Evolutionary conservation across 2,888 invertebrate genomes (phyloP).

Genomic region (Piscicola geometra): DNA sequence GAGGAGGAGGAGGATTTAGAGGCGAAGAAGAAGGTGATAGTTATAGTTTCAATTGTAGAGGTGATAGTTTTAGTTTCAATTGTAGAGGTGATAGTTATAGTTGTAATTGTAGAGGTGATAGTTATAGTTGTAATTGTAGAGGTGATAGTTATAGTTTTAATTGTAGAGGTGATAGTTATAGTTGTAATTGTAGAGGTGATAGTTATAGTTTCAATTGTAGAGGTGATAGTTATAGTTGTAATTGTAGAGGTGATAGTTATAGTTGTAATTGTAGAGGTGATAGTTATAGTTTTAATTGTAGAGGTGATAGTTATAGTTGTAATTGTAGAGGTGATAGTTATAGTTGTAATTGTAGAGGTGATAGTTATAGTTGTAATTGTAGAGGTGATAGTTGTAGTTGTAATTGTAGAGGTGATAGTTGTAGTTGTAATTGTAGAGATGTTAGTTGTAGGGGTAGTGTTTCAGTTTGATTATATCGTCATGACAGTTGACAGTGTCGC

Average conservation of each 20-base stretch:
- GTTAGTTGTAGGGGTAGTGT: no score
- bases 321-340: no score
- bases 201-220: neutral
- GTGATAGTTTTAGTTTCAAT: neutral
- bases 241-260: conserved; percentile 6
- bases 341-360: no score
- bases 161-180: no score
- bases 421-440: no score
- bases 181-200: neutral
- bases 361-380: no score
- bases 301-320: no score
- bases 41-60: no score
- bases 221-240: neutral
- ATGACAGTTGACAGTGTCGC: no score
- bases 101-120: conserved; percentile 10
- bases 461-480: no score
- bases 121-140: conserved; percentile 14
- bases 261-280: neutral
- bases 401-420: no score
- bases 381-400: no score
- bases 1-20: conserved; percentile 14
- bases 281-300: neutral
- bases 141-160: conserved; percentile 10
- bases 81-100: conserved; percentile 3
- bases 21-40: neutral